Conservation (phyloP, 2,797 vertebrate species). For the Danio jaintianensis region DNA sequence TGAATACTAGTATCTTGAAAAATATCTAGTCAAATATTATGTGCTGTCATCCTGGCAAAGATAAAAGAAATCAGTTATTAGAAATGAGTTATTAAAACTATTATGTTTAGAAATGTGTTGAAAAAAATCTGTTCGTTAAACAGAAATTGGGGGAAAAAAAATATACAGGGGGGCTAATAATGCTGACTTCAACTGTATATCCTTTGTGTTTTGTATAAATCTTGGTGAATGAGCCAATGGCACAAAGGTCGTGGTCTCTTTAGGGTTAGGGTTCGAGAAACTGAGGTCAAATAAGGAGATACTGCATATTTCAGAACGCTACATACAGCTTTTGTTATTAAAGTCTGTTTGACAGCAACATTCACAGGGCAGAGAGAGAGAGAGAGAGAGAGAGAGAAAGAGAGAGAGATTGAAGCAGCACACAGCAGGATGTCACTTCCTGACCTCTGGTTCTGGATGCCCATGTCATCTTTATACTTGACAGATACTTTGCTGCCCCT, state of each 20-base stretch:
- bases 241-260: slow-evolving; percentile 48
- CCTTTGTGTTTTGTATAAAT: neutral
- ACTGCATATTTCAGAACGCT: slow-evolving; percentile 28
- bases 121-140: no score
- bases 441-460: slow-evolving; percentile 67
- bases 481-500: slow-evolving; percentile 64
- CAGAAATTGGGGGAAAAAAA: no score
- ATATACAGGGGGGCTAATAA: no score
- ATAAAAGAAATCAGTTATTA: no score
- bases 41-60: no score
- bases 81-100: no score
- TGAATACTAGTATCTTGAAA: no score
- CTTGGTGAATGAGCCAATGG: slow-evolving; percentile 55
- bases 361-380: slow-evolving; percentile 53
- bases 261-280: slow-evolving; percentile 29
- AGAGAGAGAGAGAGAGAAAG: slow-evolving; percentile 23
- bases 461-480: slow-evolving; percentile 70
- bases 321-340: slow-evolving; percentile 32
- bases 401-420: slow-evolving; percentile 50
- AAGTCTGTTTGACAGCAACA: slow-evolving; percentile 57
- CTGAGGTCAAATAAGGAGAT: slow-evolving; percentile 45
- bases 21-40: no score
- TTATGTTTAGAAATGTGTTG: no score
- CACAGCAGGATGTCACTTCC: slow-evolving; percentile 67
- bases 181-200: no score